Percentiles rank a stretch among this genome's conserved stretches.
Conservation (phyloP, 2,888 invertebrate genomes). For the Eurois occulta region DNA sequence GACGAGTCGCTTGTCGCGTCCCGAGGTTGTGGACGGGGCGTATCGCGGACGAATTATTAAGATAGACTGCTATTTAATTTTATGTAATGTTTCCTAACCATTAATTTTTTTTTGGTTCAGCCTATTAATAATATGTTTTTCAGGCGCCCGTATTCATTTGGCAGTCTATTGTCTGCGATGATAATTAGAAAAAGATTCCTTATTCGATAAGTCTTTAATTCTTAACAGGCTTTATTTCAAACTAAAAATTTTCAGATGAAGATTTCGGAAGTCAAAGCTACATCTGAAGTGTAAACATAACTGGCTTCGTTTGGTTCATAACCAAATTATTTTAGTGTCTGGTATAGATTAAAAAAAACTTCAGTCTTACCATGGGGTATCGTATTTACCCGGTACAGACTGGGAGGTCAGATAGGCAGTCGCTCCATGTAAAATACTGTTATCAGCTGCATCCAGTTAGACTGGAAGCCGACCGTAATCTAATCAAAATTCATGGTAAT, state of each 20-base stretch:
- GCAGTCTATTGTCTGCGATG: not conserved
- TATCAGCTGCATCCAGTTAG: too few species aligned
- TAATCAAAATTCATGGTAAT: too few species aligned
- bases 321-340: not conserved
- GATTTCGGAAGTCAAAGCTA: not conserved
- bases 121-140: not conserved
- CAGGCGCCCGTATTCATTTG: not conserved
- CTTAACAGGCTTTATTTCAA: not conserved
- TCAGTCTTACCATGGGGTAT: too few species aligned
- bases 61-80: conserved; percentile 38
- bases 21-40: not conserved
- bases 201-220: not conserved
- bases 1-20: not conserved
- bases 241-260: not conserved
- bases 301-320: too few species aligned
- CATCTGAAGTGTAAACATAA: not conserved
- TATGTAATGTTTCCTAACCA: conserved; percentile 3
- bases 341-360: too few species aligned
- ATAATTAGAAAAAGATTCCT: not conserved
- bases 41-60: conserved; percentile 17
- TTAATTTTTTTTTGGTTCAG: not conserved
- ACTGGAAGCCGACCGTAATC: too few species aligned
- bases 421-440: too few species aligned
- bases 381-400: too few species aligned
- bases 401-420: too few species aligned